Evolutionary conservation across 2,797 vertebrate species (phyloP).

Genomic region (Myotis pilosus): DNA sequence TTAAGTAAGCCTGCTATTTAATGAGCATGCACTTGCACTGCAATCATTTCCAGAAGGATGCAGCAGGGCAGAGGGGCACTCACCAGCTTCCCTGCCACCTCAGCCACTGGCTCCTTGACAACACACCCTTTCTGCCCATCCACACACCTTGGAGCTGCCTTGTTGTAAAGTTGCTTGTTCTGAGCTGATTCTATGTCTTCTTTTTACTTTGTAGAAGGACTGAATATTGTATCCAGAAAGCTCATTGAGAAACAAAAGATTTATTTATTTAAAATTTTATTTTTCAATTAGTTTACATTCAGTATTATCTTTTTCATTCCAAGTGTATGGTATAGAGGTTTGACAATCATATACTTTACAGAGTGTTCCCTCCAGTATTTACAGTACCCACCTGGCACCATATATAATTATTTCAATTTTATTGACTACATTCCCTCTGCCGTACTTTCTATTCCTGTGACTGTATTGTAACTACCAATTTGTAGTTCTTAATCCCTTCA

Average conservation of each 20-base stretch:
- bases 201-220: neutral
- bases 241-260: neutral
- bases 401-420: neutral
- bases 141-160: neutral
- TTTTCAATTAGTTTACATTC: neutral
- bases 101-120: conserved; percentile 8
- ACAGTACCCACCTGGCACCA: neutral
- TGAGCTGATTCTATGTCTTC: neutral
- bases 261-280: neutral
- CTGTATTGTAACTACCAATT: neutral
- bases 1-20: neutral
- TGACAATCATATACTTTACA: neutral
- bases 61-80: conserved; percentile 42
- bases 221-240: neutral
- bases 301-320: neutral
- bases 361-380: neutral
- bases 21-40: neutral
- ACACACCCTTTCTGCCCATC: neutral
- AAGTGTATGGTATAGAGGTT: neutral
- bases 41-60: conserved; percentile 37
- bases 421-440: neutral
- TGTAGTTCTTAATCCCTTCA: neutral
- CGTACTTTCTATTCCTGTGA: neutral
- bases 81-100: conserved; percentile 1
- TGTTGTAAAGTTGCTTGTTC: neutral